Conservation (phyloP, 2,113 vertebrate genomes). For the Anoura caudifer region DNA sequence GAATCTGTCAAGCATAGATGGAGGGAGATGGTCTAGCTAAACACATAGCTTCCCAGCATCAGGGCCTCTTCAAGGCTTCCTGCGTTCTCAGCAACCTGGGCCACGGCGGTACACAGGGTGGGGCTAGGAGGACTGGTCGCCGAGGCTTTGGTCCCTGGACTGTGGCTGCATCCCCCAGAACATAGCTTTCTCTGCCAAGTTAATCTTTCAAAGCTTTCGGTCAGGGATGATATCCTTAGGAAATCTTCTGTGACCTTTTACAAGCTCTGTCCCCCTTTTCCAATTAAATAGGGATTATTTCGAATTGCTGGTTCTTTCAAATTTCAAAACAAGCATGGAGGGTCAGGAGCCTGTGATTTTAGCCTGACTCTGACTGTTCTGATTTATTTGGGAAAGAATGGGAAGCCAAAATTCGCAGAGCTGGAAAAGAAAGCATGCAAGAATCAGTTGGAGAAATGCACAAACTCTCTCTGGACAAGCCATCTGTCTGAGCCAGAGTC, state of each 20-base stretch:
- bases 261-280: background rate
- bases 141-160: background rate
- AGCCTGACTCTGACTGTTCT: background rate
- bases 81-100: background rate
- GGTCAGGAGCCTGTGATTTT: background rate
- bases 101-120: fast-evolving
- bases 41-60: background rate
- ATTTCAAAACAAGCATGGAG: slow-evolving; percentile 13
- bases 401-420: background rate
- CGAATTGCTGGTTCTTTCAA: background rate
- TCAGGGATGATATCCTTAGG: background rate
- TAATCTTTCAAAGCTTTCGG: background rate
- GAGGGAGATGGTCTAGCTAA: background rate
- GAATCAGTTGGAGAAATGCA: background rate
- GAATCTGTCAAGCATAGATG: background rate
- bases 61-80: background rate
- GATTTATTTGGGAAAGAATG: background rate
- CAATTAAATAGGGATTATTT: slow-evolving; percentile 34
- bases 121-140: background rate
- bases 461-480: background rate
- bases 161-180: background rate
- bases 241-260: slow-evolving; percentile 34
- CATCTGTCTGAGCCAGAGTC: background rate
- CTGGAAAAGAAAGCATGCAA: background rate
- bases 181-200: background rate